Conservation (phyloP, 2,113 vertebrate species). For the Crotalus helleri region DNA sequence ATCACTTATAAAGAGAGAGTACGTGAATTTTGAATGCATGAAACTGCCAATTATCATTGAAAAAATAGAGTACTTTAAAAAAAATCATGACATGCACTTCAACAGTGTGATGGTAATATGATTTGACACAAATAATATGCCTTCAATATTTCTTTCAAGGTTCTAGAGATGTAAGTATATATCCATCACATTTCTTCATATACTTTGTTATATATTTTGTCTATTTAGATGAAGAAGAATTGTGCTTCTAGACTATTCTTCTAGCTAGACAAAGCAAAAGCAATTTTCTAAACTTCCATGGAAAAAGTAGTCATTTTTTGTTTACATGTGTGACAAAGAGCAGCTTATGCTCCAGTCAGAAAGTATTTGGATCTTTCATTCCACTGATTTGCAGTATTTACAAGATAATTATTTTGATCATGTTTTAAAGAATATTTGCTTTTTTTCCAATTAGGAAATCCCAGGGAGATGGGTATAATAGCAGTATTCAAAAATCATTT, state of each 20-base stretch:
- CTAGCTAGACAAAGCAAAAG: neutral
- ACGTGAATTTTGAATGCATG: neutral
- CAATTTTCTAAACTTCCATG: neutral
- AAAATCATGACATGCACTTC: neutral
- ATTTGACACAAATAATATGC: neutral
- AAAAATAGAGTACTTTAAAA: neutral
- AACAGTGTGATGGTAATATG: neutral
- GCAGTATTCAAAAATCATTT: neutral
- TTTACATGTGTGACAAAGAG: neutral
- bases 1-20: neutral
- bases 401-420: neutral
- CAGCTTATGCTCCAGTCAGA: neutral
- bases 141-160: neutral
- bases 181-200: neutral
- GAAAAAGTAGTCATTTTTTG: constrained; percentile 11
- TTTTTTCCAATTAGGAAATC: neutral
- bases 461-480: neutral
- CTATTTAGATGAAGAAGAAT: neutral
- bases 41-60: neutral
- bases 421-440: neutral
- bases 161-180: neutral
- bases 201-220: neutral
- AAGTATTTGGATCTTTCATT: constrained; percentile 37
- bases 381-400: constrained; percentile 12
- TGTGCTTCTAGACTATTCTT: neutral